Base-by-base conservation (phyloP, 2,113 vertebrate genomes). In the Upupa epops region DNA sequence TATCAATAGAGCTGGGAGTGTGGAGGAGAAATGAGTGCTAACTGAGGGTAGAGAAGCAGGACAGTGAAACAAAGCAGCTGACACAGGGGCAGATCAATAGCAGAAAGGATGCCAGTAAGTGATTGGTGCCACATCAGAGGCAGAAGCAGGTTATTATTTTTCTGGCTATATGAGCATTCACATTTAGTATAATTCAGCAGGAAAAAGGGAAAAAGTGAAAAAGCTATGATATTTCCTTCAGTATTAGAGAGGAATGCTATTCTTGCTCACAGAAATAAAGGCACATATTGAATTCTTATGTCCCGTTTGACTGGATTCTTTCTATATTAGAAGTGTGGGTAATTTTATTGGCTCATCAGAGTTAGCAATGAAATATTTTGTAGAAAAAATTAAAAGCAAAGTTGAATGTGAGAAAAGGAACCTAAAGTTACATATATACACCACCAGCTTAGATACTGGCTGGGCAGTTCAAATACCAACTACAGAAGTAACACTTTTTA, bases 51-150 rank as follows among this genome's bases (percentile, higher is more conserved):
- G 56, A 69, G 56, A 56, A 51, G 36, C 58, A 82, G 71, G 80
- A 48, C 75, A 75, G 58, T 0, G 0, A 56, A 86, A 36, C 11
- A 31, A 84, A 77, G n/a, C 68, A 85, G 54, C 45, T 3, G 3
- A 25, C 0, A 0, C n/a, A 34, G 0, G 1, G 75, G 54, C 0
- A 0, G 56, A 56, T 49, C 2, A 3, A 69, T 32, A 66, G 68
- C 64, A 90, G 55, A 81, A 71, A 25, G 40, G n/a, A 48, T 54
- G 81, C 63, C 74, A n/a, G 69, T 79, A 69, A 79, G 26, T 5
- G 3, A 24, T 75, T 2, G 3, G 55, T 86, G 61, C 46, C 6
- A 5, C 56, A 92, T 58, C 73, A 77, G 52, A 72, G 56, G 42
- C 70, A 77, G 51, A 21, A 71, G 42, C 32, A 61, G 55, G 58